Evolutionary conservation across 2,113 vertebrate species (phyloP).

Genomic region (Columba livia): DNA sequence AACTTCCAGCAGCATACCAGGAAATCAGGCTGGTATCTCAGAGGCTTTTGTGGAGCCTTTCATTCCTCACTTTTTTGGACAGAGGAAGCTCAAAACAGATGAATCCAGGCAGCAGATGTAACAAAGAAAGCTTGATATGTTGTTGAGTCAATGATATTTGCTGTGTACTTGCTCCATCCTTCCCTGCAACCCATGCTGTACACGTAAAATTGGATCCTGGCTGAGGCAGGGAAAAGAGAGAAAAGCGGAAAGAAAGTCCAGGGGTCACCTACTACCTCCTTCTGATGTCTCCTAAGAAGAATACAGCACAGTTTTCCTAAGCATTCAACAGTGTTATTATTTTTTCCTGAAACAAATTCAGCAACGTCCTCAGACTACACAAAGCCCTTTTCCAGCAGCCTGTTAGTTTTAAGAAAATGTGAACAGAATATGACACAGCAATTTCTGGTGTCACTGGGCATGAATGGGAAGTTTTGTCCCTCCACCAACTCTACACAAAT

Average conservation of each 20-base stretch:
- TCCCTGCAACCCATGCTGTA: neutral
- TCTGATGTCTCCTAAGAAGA: neutral
- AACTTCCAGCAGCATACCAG: neutral
- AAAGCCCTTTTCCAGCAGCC: neutral
- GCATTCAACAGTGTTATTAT: neutral
- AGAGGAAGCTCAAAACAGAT: neutral
- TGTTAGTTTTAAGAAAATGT: neutral
- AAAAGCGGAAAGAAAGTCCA: neutral
- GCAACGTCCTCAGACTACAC: neutral
- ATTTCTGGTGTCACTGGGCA: neutral
- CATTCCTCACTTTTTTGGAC: neutral
- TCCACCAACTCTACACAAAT: neutral
- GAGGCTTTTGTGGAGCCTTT: neutral
- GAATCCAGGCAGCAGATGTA: neutral
- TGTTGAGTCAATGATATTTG: neutral
- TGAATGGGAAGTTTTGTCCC: neutral
- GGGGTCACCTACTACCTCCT: neutral
- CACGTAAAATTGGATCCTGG: neutral
- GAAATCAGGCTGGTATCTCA: neutral
- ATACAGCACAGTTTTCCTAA: neutral
- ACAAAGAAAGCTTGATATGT: neutral
- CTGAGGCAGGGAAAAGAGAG: neutral
- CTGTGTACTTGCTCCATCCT: neutral
- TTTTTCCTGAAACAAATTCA: neutral
- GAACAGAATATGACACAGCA: neutral